Percentiles rank a stretch among this genome's conserved stretches.
Evolutionary conservation across 2,113 vertebrate species (phyloP).

Genomic region (Neopipo cinnamomea): DNA sequence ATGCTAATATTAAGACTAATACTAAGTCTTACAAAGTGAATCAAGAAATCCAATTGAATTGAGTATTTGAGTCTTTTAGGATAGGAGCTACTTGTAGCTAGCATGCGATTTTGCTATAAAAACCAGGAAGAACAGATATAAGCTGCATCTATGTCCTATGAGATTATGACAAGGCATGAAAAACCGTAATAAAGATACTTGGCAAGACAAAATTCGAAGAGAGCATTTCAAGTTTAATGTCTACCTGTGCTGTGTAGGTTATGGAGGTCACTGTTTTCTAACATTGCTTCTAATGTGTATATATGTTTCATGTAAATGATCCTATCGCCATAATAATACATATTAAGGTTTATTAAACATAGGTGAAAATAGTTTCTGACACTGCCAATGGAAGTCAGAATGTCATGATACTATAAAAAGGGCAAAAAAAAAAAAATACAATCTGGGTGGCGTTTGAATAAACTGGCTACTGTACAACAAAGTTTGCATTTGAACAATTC

Average conservation of each 20-base stretch:
- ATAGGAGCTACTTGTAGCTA: neutral
- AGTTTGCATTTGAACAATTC: neutral
- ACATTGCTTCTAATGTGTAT: neutral
- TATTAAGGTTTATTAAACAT: neutral
- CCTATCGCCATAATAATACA: neutral
- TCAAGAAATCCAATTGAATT: neutral
- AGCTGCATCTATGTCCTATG: neutral
- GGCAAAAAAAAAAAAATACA: too few relatives aligned
- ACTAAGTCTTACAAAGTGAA: neutral
- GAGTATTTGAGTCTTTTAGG: neutral
- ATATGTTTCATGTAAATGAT: neutral
- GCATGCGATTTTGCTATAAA: neutral
- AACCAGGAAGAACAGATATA: neutral
- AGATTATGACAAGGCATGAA: neutral
- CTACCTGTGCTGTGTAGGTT: neutral
- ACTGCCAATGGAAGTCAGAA: neutral
- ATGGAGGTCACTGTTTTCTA: neutral
- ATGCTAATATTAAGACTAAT: neutral
- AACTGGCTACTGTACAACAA: neutral
- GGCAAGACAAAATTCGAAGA: neutral
- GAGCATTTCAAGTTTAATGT: neutral
- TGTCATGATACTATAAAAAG: neutral
- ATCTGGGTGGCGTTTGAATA: neutral
- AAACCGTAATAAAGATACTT: neutral
- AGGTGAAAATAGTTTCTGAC: neutral